Percentiles rank a stretch among this genome's conserved stretches.
phyloP scores from a whole-genome alignment of 1,140 invertebrate genomes.

The Hydropsyche tenuis region DNA sequence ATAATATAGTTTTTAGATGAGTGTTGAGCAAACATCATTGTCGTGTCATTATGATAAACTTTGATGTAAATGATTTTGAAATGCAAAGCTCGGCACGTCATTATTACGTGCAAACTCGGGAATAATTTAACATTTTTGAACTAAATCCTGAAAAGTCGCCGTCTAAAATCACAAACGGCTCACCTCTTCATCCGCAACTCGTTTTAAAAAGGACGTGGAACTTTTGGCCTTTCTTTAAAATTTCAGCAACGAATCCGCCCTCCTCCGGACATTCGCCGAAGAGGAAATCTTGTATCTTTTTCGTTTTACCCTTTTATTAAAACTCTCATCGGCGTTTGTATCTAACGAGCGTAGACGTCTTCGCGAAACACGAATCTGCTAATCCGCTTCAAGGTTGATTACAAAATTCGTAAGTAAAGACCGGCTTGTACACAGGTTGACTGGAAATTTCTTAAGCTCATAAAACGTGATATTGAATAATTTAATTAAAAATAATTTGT shows the following conservation, averaged over 20 bases:
- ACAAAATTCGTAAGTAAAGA: slow-evolving; percentile 6
- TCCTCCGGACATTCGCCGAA: neutral
- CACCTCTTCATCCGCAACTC: neutral
- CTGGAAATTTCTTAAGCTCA: no score
- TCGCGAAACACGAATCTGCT: slow-evolving; percentile 7
- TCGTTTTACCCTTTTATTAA: slow-evolving; percentile 38
- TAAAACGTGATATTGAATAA: no score
- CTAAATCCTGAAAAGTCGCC: no score
- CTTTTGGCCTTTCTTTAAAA: slow-evolving; percentile 7
- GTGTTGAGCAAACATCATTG: no score
- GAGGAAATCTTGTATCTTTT: slow-evolving; percentile 32
- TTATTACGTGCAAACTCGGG: no score
- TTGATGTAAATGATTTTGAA: no score
- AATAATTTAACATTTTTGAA: no score
- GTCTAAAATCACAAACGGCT: no score
- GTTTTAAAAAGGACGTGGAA: slow-evolving; percentile 3
- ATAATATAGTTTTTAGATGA: no score
- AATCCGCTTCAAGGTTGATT: slow-evolving; percentile 17
- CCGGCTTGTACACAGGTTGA: neutral
- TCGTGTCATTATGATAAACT: no score
- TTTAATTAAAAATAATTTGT: no score
- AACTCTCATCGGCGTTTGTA: slow-evolving; percentile 16
- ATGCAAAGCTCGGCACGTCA: no score
- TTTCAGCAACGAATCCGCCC: neutral
- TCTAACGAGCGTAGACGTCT: slow-evolving; percentile 10